Conservation (phyloP, 2,113 vertebrate species). For the Leucoraja erinaceus region DNA sequence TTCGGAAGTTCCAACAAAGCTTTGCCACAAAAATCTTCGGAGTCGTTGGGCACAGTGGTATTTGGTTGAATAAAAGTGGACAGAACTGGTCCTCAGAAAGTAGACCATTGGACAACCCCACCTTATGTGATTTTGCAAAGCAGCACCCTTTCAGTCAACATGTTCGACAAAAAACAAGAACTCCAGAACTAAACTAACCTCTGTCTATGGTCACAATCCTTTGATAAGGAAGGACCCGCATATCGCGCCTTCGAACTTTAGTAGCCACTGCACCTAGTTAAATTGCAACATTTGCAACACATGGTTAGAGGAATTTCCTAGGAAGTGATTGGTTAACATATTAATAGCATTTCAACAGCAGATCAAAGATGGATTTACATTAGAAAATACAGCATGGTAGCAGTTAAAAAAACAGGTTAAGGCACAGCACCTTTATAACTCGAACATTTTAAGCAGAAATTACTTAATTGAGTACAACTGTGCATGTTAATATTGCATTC, state of each 20-base stretch:
- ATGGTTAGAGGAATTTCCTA: constrained; percentile 78
- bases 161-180: constrained; percentile 64
- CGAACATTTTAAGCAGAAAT: constrained; percentile 46
- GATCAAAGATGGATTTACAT: constrained; percentile 76
- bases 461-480: constrained; percentile 59
- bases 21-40: constrained; percentile 65
- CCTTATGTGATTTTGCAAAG: constrained; percentile 67
- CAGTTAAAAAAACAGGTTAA: constrained; percentile 72
- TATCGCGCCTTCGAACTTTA: constrained; percentile 99
- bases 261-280: constrained; percentile 99
- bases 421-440: constrained; percentile 79
- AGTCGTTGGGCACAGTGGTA: constrained; percentile 26
- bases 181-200: constrained; percentile 99
- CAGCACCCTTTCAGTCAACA: constrained; percentile 58
- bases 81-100: not conserved
- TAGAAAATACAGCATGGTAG: constrained; percentile 68
- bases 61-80: constrained; percentile 35
- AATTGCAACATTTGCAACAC: constrained; percentile 92
- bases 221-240: constrained; percentile 99
- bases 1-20: constrained; percentile 53
- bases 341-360: constrained; percentile 65
- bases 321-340: constrained; percentile 43
- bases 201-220: constrained; percentile 99
- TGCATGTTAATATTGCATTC: constrained; percentile 72
- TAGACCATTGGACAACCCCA: constrained; percentile 29